Evolutionary conservation across 2,113 vertebrate genomes (phyloP), one percentile per base, ranked within the genome.

Genomic region (Urocolius indicus): DNA sequence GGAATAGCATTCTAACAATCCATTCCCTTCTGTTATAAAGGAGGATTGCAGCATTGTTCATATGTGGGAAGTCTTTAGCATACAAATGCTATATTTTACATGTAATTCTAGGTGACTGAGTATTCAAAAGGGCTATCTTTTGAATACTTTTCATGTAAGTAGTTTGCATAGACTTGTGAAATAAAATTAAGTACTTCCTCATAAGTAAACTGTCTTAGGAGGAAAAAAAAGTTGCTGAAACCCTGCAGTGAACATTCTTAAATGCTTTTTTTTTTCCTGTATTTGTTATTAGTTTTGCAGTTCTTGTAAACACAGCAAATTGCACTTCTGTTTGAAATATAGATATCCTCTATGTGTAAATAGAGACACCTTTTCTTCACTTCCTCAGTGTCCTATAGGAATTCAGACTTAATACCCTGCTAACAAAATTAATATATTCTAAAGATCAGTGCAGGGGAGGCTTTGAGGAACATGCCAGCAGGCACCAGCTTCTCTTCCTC

Each of bases 1-100:
- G 86, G 80, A 94, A 61, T 73, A 92, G 65, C 74, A 76, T 92
- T 96, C 85, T 94, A 73, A 66, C 77, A 95, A 90, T 87, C 68
- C 38, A 12, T 90, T 97, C 52, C 96, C 96, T 98, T 97, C 97
- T 98, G 95, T 98, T 98, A 71, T 96, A 97, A 98, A 98, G 97
- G 85, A 97, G 96, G 92, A 96, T 80, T 87, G 94, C 71, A 59
- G 63, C 65, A 81, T 49, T 84, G 48, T 90, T 96, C 6, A 11
- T 95, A 51, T 62, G 22, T 95, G 82, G 59, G 88, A 93, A 73
- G 74, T 81, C 41, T 58, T 93, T 94, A 87, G 12, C 57, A n/a
- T 38, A 58, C 30, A 78, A 79, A 96, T 95, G 78, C 80, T 93
- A 48, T 36, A 27, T 88, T 80, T 94, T 78, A 13, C 19, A 1